Conservation (phyloP, 1,140 invertebrate species). For the Caenorhabditis briggsae region DNA sequence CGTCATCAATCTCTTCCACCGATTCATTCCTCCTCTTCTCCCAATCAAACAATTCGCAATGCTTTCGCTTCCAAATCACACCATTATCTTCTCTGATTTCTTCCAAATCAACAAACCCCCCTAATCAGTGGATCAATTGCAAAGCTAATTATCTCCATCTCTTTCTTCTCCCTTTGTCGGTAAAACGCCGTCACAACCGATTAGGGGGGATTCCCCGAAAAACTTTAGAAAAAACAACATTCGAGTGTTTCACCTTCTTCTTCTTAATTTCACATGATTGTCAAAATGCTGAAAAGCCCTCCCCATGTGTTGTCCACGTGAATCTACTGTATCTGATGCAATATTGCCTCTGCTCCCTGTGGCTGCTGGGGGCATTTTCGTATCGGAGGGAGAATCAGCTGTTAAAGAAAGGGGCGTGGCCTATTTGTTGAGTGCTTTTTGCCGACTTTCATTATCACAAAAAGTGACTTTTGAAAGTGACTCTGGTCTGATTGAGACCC, state of each 20-base stretch:
- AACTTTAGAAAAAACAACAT: neutral
- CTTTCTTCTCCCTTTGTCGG: constrained; percentile 3
- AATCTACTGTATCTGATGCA: constrained; percentile 42
- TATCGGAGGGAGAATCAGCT: neutral
- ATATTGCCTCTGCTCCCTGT: neutral
- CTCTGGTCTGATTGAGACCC: neutral
- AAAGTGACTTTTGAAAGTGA: constrained; percentile 18
- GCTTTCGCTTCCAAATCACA: constrained; percentile 34
- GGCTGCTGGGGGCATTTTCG: neutral
- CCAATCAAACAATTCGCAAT: too few relatives aligned
- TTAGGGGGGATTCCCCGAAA: constrained; percentile 3
- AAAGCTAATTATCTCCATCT: neutral
- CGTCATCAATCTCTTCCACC: neutral
- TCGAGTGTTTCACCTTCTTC: neutral
- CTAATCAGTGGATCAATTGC: neutral
- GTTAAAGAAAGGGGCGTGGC: constrained; percentile 12
- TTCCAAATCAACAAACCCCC: neutral
- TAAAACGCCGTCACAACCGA: neutral
- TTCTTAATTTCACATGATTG: constrained; percentile 10
- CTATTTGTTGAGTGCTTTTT: neutral
- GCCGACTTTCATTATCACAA: neutral
- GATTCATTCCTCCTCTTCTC: neutral
- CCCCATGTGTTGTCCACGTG: constrained; percentile 2
- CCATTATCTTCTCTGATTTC: neutral
- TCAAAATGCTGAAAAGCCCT: neutral